These are phyloP conservation scores for Zelleria hepariella DNA, from an alignment of 2,888 invertebrate genomes.

Conservation along the genomic window DNA sequence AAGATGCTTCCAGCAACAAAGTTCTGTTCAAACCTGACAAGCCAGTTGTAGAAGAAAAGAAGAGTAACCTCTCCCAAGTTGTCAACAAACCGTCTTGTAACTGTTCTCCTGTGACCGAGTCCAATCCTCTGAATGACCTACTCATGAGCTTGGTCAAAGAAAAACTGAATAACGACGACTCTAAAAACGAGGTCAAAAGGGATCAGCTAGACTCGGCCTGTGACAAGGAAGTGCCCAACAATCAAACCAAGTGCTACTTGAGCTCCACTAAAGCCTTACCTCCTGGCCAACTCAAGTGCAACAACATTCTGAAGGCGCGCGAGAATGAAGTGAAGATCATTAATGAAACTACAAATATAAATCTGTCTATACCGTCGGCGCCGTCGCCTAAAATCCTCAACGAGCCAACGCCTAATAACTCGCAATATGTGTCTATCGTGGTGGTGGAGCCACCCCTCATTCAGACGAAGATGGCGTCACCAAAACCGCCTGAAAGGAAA, in stretches of 20 bases:
- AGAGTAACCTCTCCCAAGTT: conserved; percentile 57
- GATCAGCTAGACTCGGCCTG: conserved; percentile 57
- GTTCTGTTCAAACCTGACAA: conserved; percentile 59
- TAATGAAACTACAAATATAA: conserved; percentile 57
- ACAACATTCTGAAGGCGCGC: conserved; percentile 88
- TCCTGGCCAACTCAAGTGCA: conserved; percentile 93
- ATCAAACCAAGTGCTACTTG: conserved; percentile 77
- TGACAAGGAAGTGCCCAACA: conserved; percentile 77
- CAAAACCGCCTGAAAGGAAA: conserved; percentile 63
- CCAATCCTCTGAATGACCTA: conserved; percentile 62
- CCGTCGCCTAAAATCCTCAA: conserved; percentile 70
- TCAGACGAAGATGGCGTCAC: conserved; percentile 46
- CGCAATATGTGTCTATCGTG: conserved; percentile 65
- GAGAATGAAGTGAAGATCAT: conserved; percentile 63
- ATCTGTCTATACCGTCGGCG: conserved; percentile 55
- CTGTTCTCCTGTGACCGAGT: conserved; percentile 58
- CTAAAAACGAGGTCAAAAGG: conserved; percentile 74
- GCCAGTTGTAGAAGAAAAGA: conserved; percentile 39
- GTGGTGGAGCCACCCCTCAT: conserved; percentile 59
- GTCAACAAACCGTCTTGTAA: conserved; percentile 60
- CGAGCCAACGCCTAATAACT: conserved; percentile 56
- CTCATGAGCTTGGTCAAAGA: conserved; percentile 66
- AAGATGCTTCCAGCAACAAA: conserved; percentile 63
- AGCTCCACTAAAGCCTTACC: conserved; percentile 81
- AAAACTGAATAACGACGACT: conserved; percentile 74